Base-by-base conservation (phyloP, 2,113 vertebrate genomes). In the Argyrosomus japonicus region DNA sequence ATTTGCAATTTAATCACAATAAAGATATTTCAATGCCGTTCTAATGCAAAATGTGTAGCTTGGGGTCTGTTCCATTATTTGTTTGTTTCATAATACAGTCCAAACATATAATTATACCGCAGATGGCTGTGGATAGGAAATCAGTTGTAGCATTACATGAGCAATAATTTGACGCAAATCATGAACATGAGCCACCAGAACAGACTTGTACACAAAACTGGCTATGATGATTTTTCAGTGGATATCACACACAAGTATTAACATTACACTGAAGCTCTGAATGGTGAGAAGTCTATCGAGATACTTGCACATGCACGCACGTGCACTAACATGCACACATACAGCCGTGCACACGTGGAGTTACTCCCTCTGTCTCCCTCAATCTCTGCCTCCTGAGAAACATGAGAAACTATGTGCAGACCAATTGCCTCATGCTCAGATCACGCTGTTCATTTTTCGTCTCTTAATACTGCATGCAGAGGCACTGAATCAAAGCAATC, bases 401-500 rank as follows among this genome's bases (percentile, higher is more conserved):
- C 63, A 81, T 32, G 61, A 84, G 60, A 77, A 79, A 75, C 75
- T 67, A 60, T 73, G 75, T 84, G 77, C 79, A 77, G 50, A 80
- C 85, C 85, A 88, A 86, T 90, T 87, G 88, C 84, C 79, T 86
- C 77, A 77, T 75, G 58, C 83, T 87, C 71, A 62, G 68, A 69
- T 76, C 65, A 65, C 25, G 21, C 77, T 87, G 84, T 82, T 91
- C 68, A 84, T 84, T 89, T 91, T 86, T 83, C 56, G 36, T 74
- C 73, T 82, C 84, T 90, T 84, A 91, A 89, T 86, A 87, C 71
- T 56, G 78, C 53, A 82, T 79, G 71, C 82, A 61, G 82, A 57
- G 15, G 25, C 54, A 79, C 63, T 73, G 83, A 91, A 88, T 92
- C 87, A 73, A 85, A 88, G 83, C 84, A 90, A 91, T 93, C 89